Percentiles rank a stretch among this genome's conserved stretches.
phyloP scores from a whole-genome alignment of 2,797 vertebrate genomes.

The Alcedo atthis region DNA sequence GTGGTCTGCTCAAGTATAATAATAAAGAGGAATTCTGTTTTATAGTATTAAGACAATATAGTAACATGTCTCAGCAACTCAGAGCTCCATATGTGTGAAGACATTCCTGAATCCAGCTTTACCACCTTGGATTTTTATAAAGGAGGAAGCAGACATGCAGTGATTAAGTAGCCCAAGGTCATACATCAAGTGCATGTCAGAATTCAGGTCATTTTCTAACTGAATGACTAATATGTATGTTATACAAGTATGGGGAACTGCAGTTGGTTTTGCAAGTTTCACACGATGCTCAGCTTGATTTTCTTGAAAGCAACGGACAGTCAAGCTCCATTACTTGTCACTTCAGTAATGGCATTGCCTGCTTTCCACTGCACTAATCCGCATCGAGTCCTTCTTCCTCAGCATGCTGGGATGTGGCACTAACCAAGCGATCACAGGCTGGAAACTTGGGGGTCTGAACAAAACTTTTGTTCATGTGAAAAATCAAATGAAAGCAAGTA shows the following conservation, averaged over 20 bases:
- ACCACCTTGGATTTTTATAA: neutral
- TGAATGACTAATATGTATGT: neutral
- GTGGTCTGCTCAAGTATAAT: neutral
- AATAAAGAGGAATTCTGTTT: conserved; percentile 3
- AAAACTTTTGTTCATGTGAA: neutral
- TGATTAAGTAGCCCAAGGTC: conserved; percentile 27
- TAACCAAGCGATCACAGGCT: fast-evolving
- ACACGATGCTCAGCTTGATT: neutral
- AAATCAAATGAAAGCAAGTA: neutral
- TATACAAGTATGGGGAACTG: neutral
- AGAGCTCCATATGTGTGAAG: neutral
- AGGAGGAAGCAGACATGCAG: neutral
- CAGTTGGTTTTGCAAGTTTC: neutral
- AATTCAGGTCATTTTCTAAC: neutral
- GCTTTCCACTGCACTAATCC: neutral
- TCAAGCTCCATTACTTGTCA: neutral
- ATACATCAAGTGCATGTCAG: neutral
- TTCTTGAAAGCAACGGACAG: neutral
- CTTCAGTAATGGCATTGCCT: neutral
- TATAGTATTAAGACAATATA: neutral
- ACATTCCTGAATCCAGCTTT: conserved; percentile 3
- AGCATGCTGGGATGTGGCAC: neutral
- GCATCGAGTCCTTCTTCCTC: neutral
- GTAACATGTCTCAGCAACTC: conserved; percentile 5
- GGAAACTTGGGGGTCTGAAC: neutral